A percentile compares a stretch with the other conserved stretches of the same genome.
Evolutionary conservation across 2,113 vertebrate genomes (phyloP).

Genomic region (Chionomys nivalis): DNA sequence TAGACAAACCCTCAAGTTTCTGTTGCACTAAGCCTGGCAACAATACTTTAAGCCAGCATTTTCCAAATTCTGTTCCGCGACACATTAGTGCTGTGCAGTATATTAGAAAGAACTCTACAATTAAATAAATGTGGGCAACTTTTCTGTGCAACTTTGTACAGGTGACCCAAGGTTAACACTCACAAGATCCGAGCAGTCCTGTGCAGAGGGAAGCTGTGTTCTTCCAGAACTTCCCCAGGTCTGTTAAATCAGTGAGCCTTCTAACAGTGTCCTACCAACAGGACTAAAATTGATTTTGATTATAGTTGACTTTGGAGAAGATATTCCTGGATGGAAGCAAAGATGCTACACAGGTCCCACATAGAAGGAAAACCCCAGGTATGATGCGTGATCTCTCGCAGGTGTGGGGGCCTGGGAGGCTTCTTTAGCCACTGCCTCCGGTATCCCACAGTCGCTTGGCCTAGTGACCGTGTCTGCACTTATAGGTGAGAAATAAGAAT

Average conservation of each 20-base stretch:
- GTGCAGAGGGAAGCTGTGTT: background rate
- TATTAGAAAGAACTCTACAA: background rate
- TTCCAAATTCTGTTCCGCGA: background rate
- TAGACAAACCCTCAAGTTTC: background rate
- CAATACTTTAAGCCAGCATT: background rate
- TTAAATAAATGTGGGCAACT: background rate
- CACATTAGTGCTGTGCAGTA: background rate
- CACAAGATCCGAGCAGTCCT: background rate
- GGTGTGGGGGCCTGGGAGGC: background rate
- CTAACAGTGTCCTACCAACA: background rate
- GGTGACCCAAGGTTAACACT: background rate
- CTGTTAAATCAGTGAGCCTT: background rate
- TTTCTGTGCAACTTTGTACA: background rate
- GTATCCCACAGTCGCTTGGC: background rate
- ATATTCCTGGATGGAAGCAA: background rate
- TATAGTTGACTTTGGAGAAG: background rate
- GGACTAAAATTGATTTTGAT: background rate
- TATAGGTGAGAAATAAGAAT: background rate
- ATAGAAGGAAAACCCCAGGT: background rate
- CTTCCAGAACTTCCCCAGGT: background rate
- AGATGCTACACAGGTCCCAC: background rate
- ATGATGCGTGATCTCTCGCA: background rate
- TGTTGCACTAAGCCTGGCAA: background rate
- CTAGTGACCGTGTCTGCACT: background rate
- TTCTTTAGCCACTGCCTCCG: background rate